A percentile compares a stretch with the other conserved stretches of the same genome.
Evolutionary conservation across 2,797 vertebrate genomes (phyloP).

Genomic region (Melanotaenia maccullochi): DNA sequence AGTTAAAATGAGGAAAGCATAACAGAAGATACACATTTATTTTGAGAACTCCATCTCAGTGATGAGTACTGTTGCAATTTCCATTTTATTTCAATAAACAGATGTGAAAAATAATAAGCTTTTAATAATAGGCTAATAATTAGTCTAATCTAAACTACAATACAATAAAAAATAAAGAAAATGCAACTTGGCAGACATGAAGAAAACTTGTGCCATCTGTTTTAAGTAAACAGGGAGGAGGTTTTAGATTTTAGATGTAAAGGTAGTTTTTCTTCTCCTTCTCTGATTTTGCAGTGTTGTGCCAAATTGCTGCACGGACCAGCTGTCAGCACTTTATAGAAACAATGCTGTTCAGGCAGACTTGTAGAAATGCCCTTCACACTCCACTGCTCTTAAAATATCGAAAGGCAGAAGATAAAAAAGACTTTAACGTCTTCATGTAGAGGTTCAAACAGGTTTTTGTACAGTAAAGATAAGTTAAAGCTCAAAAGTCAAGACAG

Average conservation of each 20-base stretch:
- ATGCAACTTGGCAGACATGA: too few relatives aligned
- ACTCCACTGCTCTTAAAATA: slow-evolving; percentile 38
- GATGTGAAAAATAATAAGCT: background rate
- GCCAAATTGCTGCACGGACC: slow-evolving; percentile 13
- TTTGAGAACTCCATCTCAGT: background rate
- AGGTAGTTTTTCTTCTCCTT: slow-evolving; percentile 6
- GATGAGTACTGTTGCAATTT: background rate
- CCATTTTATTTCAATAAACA: background rate
- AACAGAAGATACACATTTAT: background rate
- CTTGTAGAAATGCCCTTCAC: slow-evolving; percentile 44
- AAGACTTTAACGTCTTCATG: slow-evolving; percentile 31
- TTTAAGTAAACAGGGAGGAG: background rate
- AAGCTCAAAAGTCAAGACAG: slow-evolving; percentile 13
- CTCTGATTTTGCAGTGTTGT: slow-evolving; percentile 9
- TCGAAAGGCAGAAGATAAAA: slow-evolving; percentile 51
- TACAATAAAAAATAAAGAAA: too few relatives aligned
- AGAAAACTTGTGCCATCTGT: too few relatives aligned
- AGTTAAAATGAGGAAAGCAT: background rate
- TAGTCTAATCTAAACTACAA: too few relatives aligned
- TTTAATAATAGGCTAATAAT: too few relatives aligned
- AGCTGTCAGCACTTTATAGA: slow-evolving; percentile 42
- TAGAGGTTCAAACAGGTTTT: slow-evolving; percentile 26
- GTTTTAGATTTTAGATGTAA: background rate
- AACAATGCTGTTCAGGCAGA: slow-evolving; percentile 45
- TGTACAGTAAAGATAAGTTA: slow-evolving; percentile 23